Percentiles rank a stretch among this genome's conserved stretches.
Evolutionary conservation across 2,888 invertebrate genomes (phyloP).

Genomic region (Pollenia griseotomentosa): DNA sequence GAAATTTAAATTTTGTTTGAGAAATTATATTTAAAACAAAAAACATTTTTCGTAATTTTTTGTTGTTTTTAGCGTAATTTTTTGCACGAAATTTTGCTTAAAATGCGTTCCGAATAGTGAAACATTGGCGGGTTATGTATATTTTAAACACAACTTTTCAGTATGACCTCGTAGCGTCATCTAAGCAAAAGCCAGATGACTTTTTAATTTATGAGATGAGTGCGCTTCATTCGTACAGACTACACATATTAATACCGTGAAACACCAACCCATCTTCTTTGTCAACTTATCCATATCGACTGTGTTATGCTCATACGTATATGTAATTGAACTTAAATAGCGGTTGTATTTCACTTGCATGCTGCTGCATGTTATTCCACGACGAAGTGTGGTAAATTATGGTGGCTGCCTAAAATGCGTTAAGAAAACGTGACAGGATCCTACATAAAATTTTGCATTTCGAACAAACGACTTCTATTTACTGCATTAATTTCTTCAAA

Average conservation of each 20-base stretch:
- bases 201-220: constrained; percentile 30
- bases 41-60: too few species aligned
- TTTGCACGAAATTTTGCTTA: too few species aligned
- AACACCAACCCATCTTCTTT: too few species aligned
- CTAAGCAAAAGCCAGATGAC: neutral
- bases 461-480: neutral
- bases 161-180: neutral
- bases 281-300: too few species aligned
- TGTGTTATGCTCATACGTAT: neutral
- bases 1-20: too few species aligned
- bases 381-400: neutral
- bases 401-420: constrained; percentile 3
- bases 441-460: neutral
- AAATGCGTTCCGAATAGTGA: too few species aligned
- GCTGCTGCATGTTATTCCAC: neutral
- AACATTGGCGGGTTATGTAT: neutral
- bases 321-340: constrained; percentile 5
- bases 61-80: too few species aligned
- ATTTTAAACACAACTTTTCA: neutral
- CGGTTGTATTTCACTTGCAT: neutral
- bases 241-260: neutral
- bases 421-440: constrained; percentile 31
- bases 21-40: too few species aligned
- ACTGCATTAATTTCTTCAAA: constrained; percentile 8
- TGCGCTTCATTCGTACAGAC: constrained; percentile 5